Conservation (phyloP, 2,888 invertebrate species). For the Synergus laeviventris region DNA sequence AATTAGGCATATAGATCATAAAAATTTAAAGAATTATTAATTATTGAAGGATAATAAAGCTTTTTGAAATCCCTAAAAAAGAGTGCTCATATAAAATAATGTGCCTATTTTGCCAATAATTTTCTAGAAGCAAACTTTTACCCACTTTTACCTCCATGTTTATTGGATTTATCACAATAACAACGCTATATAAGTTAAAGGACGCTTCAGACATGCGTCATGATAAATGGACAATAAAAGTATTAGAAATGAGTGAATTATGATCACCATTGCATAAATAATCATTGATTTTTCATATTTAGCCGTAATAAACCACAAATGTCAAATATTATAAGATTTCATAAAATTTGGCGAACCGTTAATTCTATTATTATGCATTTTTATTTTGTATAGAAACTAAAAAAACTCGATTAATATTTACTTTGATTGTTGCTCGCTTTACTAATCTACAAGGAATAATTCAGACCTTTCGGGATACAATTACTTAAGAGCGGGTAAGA, state of each 20-base stretch:
- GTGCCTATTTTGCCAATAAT: no score
- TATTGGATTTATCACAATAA: background rate
- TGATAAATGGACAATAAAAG: background rate
- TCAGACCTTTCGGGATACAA: background rate
- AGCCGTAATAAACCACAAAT: background rate
- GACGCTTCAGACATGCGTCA: background rate
- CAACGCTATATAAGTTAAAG: background rate
- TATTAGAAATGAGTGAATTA: background rate
- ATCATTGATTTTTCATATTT: background rate
- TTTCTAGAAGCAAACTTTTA: background rate
- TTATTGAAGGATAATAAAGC: no score
- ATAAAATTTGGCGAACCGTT: no score
- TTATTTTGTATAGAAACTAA: background rate
- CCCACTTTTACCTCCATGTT: background rate
- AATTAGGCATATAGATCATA: no score
- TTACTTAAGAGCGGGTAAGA: background rate
- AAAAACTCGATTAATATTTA: background rate
- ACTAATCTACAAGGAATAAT: background rate
- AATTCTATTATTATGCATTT: background rate
- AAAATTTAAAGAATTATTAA: no score
- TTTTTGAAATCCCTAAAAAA: no score
- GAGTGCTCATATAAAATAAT: no score
- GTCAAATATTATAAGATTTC: no score
- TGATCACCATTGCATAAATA: background rate
- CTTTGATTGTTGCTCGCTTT: background rate